Percentiles rank a stretch among this genome's conserved stretches.
phyloP scores from a whole-genome alignment of 2,797 vertebrate genomes.

The Tokudaia tokunoshimensis region DNA sequence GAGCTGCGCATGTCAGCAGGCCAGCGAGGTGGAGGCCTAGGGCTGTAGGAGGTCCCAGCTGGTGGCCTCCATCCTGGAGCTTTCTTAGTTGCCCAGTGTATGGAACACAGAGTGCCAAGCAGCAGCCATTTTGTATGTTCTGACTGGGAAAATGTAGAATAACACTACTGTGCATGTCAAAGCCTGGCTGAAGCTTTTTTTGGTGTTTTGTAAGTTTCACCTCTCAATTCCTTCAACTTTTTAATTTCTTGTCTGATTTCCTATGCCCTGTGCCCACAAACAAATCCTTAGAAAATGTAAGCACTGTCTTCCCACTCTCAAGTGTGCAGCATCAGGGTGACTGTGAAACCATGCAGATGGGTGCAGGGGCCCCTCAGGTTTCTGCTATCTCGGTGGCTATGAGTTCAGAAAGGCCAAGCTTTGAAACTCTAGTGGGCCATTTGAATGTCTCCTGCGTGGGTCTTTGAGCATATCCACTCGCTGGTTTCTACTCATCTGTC shows the following conservation, averaged over 20 bases:
- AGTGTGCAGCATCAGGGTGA: background rate
- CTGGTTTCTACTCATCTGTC: background rate
- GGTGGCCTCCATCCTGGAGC: background rate
- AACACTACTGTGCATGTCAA: background rate
- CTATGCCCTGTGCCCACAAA: background rate
- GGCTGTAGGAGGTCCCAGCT: background rate
- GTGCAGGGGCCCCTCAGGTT: background rate
- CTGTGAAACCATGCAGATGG: background rate
- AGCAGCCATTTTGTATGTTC: background rate
- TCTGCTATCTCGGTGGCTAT: background rate
- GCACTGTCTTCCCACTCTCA: background rate
- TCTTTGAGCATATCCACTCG: no score
- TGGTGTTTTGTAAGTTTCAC: constrained; percentile 23
- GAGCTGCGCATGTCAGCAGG: background rate
- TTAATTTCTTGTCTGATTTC: constrained; percentile 27
- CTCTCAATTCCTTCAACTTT: background rate
- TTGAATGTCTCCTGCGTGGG: background rate
- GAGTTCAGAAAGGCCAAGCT: background rate
- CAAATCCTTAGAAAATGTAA: constrained; percentile 42
- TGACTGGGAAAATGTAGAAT: background rate
- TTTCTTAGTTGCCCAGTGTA: background rate
- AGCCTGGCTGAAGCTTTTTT: constrained; percentile 34
- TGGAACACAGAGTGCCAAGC: background rate
- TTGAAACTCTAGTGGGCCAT: background rate
- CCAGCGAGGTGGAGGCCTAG: background rate